Percentiles rank a stretch among this genome's conserved stretches.
Conservation (phyloP, 2,888 invertebrate species). For the Perdita meconis region DNA sequence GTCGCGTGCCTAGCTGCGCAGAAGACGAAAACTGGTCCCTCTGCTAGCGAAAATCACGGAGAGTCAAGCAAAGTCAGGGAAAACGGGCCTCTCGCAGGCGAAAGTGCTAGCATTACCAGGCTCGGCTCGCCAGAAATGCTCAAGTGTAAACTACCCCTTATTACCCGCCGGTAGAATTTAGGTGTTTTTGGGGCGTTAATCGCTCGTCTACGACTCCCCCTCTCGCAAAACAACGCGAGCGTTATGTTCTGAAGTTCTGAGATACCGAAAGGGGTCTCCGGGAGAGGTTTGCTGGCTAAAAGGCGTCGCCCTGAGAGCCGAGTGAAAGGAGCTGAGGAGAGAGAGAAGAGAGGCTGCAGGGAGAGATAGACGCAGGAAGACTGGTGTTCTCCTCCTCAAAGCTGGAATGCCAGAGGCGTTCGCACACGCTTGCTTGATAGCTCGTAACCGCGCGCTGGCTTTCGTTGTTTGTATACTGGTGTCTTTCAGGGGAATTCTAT, state of each 20-base stretch:
- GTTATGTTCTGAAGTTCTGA: slow-evolving; percentile 6
- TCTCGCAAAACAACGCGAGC: slow-evolving; percentile 28
- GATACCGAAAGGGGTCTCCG: slow-evolving; percentile 36
- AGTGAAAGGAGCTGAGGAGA: slow-evolving; percentile 16
- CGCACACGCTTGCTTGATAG: slow-evolving; percentile 46
- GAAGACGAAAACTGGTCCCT: too few species aligned
- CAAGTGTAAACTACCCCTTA: too few species aligned
- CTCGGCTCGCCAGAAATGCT: too few species aligned
- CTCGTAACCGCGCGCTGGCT: slow-evolving; percentile 27
- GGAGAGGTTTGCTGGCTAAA: slow-evolving; percentile 36
- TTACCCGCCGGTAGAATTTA: slow-evolving; percentile 34
- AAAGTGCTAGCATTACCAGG: too few species aligned
- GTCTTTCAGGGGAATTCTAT: slow-evolving; percentile 43
- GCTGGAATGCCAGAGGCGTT: slow-evolving; percentile 68
- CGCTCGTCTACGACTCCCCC: neutral
- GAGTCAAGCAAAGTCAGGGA: too few species aligned
- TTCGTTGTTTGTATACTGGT: slow-evolving; percentile 50
- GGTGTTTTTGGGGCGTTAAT: slow-evolving; percentile 36
- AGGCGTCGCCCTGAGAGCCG: slow-evolving; percentile 46
- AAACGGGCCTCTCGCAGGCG: too few species aligned
- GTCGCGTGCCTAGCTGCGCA: too few species aligned
- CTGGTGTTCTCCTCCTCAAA: slow-evolving; percentile 59
- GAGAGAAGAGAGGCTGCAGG: slow-evolving; percentile 27
- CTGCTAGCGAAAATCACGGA: too few species aligned
- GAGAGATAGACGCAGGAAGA: slow-evolving; percentile 49